These are phyloP conservation scores for Platerodrilus igneus DNA, from an alignment of 2,888 invertebrate genomes.

Conservation along the genomic window DNA sequence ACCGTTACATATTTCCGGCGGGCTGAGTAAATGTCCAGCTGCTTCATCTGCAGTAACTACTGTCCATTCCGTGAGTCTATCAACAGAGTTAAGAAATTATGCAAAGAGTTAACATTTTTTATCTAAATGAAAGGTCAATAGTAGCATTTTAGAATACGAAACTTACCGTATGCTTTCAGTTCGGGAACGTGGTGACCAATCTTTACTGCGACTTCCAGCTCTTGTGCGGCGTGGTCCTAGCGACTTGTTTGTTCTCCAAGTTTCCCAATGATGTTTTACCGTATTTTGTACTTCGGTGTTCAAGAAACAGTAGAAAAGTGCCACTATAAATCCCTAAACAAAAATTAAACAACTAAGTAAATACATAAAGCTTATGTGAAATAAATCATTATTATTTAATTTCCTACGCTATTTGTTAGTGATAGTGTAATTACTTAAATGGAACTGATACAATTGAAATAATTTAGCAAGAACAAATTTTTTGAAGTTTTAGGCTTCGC, in stretches of 20 bases:
- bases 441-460: too few relatives aligned
- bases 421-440: too few relatives aligned
- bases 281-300: slow-evolving; percentile 89
- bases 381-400: too few relatives aligned
- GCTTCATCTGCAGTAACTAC: slow-evolving; percentile 38
- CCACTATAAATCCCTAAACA: slow-evolving; percentile 80
- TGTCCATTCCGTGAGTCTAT: slow-evolving; percentile 43
- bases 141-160: slow-evolving; percentile 4
- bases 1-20: slow-evolving; percentile 19
- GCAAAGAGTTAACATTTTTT: slow-evolving; percentile 14
- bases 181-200: slow-evolving; percentile 76
- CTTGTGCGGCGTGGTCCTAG: slow-evolving; percentile 58
- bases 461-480: too few relatives aligned
- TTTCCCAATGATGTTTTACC: slow-evolving; percentile 72
- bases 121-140: slow-evolving; percentile 12
- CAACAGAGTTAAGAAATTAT: slow-evolving; percentile 34
- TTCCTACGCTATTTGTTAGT: too few relatives aligned
- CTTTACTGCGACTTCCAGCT: slow-evolving; percentile 71
- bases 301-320: slow-evolving; percentile 87
- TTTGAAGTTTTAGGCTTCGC: too few relatives aligned
- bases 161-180: slow-evolving; percentile 77
- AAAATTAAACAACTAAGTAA: too few relatives aligned
- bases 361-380: too few relatives aligned
- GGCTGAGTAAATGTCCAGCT: slow-evolving; percentile 20
- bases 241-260: slow-evolving; percentile 68